Evolutionary conservation across 2,797 vertebrate species (phyloP), one percentile per base, ranked within the genome.

Genomic region (Sebastes matsubarae): DNA sequence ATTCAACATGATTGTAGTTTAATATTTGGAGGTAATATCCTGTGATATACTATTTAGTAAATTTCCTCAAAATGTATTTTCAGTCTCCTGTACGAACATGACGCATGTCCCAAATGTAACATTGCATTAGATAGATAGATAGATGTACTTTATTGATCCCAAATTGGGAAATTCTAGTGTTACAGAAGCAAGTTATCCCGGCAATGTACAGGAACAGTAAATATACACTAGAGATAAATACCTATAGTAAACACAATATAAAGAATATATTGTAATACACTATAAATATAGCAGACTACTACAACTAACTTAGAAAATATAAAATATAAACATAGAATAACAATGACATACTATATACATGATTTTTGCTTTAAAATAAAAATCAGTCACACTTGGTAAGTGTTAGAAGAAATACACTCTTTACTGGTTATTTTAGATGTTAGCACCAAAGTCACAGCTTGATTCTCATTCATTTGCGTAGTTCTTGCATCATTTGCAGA

Each of bases 401-500:
- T 46, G 42, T 46, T 30, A 30, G 38, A 42, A 42, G 38, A 68
- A n/a, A 77, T 8, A 20, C 46, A 27, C 20, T 61, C 60, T 68
- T 52, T 16, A 34, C 12, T 24, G 29, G 16, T 8, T 55, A 30
- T 58, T 25, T 32, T 7, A 65, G 20, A 42, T 42, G 14, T 69
- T 36, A 42, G 13, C 0, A 65, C 36, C 1, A 13, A 38, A 50
- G 24, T 69, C 69, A 60, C 68, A 78, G 57, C 36, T 38, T 11
- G 61, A 67, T 67, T 70, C 52, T 24, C 25, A 6, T 84, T 3
- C 6, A 24, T 75, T 63, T 68, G 12, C 2, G 6, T 11, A 25
- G 29, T 11, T 59, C 36, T 66, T 70, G 27, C 66, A 64, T 75
- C 14, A 68, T 75, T 81, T 60, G 60, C 66, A 22, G 25, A 67